These are phyloP conservation scores for Sitta europaea DNA, from an alignment of 2,113 vertebrate genomes.

Conservation along the genomic window DNA sequence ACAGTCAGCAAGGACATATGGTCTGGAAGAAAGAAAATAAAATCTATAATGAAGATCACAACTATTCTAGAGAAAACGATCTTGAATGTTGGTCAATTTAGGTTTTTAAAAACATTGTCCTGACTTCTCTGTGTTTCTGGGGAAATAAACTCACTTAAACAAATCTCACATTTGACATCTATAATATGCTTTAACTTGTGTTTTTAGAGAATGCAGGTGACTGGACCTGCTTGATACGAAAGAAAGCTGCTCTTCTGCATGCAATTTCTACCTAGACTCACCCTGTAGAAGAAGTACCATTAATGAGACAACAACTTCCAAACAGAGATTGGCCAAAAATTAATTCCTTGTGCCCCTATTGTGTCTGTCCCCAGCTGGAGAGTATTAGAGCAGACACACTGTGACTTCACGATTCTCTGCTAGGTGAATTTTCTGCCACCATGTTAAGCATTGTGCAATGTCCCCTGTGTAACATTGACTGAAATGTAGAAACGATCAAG, in stretches of 20 bases:
- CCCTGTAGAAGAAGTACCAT: neutral
- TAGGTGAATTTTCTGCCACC: constrained; percentile 59
- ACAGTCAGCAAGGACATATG: neutral
- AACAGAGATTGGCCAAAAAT: constrained; percentile 23
- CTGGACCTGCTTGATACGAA: neutral
- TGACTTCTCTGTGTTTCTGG: neutral
- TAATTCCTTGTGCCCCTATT: constrained; percentile 27
- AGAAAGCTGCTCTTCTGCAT: neutral
- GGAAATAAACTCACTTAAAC: neutral
- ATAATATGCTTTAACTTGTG: neutral
- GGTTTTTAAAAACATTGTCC: neutral
- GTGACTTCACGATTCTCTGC: neutral
- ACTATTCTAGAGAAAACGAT: neutral
- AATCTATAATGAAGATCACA: neutral
- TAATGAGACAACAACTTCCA: constrained; percentile 13
- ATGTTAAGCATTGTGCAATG: constrained; percentile 11
- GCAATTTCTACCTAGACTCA: neutral
- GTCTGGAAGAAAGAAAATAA: neutral
- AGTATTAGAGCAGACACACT: neutral
- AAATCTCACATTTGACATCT: neutral
- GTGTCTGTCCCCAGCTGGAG: constrained; percentile 42
- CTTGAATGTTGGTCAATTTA: neutral
- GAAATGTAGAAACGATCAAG: constrained; percentile 58
- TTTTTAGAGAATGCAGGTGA: neutral
- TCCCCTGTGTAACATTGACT: constrained; percentile 64